These are phyloP conservation scores for Papilio gigon DNA, from an alignment of 2,888 invertebrate genomes.

Conservation along the genomic window DNA sequence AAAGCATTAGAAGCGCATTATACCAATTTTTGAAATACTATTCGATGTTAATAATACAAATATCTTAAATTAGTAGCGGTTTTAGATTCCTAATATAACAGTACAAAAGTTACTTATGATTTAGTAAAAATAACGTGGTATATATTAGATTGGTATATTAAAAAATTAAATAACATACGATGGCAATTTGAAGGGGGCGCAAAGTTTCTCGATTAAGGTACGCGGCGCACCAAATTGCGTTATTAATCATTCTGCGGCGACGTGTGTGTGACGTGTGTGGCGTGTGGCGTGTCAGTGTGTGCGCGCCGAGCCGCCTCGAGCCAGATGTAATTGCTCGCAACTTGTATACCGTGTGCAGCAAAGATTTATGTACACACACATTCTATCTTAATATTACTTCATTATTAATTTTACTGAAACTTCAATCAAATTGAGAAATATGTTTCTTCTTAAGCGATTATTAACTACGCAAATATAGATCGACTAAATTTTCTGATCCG, in stretches of 20 bases:
- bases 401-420: not conserved
- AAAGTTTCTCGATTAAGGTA: conserved; percentile 32
- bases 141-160: not conserved
- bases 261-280: conserved; percentile 35
- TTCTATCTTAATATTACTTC: conserved; percentile 4
- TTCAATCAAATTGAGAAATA: not conserved
- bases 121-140: not conserved
- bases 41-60: too few species aligned
- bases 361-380: conserved; percentile 33
- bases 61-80: too few species aligned
- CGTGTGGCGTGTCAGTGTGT: not conserved
- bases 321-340: conserved; percentile 22
- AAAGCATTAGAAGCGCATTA: conserved; percentile 83
- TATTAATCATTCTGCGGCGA: conserved; percentile 34
- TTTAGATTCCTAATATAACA: too few species aligned
- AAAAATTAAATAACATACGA: conserved; percentile 21
- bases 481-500: too few species aligned
- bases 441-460: not conserved
- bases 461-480: too few species aligned
- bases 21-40: too few species aligned
- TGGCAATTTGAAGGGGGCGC: conserved; percentile 16
- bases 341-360: conserved; percentile 18
- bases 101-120: too few species aligned
- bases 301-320: conserved; percentile 26
- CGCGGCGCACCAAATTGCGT: conserved; percentile 34